Base-by-base conservation (phyloP, 1,140 invertebrate genomes). In the Gryon sp. region DNA sequence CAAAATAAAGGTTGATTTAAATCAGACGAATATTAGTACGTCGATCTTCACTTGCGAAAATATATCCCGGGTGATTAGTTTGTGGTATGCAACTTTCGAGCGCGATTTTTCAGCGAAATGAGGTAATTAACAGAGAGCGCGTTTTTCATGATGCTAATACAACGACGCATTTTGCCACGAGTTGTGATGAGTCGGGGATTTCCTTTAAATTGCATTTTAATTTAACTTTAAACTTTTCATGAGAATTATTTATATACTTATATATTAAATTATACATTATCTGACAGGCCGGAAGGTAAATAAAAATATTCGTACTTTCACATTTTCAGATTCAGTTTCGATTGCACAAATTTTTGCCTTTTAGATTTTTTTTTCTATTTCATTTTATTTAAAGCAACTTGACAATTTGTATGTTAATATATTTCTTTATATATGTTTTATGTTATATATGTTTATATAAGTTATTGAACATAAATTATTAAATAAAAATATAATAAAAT, bases 1-100 rank as follows among this genome's bases (percentile, higher is more conserved):
- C 62, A 68, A 75, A 55, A 68, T 68, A 53, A 46, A 62, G 46
- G 36, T 75, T 75, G 55, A 76, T 76, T 68, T 63, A 68, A 76
- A 76, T 62, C 55, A 68, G 48, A 12, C 40, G 48, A 76, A 68
- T 76, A 63, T 65, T 66, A 74, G 50, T 24, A 12, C 12, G 28
- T 30, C 34, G 28, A 30, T 57, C 40, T 14, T 8, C 8, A 12
- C 4, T 32, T 65, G n/a, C n/a, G n/a, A 36, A 48, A 59, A 50
- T 59, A 8, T 20, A 50, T 14, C 40, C 8, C 22, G 32, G 32
- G 1, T 69, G 65, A 69, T 52, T 59, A 69, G 53, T 50, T 52
- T 20, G 30, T 30, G 46, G 34, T 53, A n/a, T n/a, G n/a, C n/a
- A 55, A 72, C 68, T 72, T 72, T 72, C 68, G 22, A 72, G 30